Evolutionary conservation across 2,797 vertebrate genomes (phyloP), one percentile per base, ranked within the genome.

Genomic region (Anomalospiza imberbis): DNA sequence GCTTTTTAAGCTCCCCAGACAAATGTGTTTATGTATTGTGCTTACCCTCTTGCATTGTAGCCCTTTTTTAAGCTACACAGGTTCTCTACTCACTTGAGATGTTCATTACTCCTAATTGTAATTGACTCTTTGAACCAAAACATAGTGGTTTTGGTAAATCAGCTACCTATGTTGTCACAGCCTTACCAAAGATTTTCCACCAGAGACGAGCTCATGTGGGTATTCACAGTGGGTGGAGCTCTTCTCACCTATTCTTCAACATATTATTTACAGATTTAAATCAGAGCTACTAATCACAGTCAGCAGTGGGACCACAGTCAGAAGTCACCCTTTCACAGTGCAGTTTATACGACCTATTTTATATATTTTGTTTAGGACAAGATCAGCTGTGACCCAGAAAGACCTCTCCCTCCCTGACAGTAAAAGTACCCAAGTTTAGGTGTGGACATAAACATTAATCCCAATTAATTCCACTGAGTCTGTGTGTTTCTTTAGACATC

Each of bases 151-250:
- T 88, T 93, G n/a, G 40, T 81, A 60, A 61, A 45, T 32, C 24
- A 40, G 72, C 36, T 71, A 88, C 48, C 68, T 48, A 10, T 11
- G 26, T n/a, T 80, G 36, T 81, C 40, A 84, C 20, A 86, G 28
- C 13, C 47, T 78, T 66, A 72, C 75, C 47, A 86, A 58, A 75
- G 32, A 17, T 21, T 85, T 67, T 45, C 45, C 51, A 79, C 70
- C 44, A 66, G 21, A 88, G 24, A 28, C 0, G 0, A 38, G 22
- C 29, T 85, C 1, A 0, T 12, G n/a, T 1, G 60, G 36, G 36
- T 75, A 38, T 55, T 88, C 66, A 72, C 0, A 0, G 21, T 21
- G 32, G 54, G 42, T 74, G 61, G 54, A 74, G 72, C 32, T 24
- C 38, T 68, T 74, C 68, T 85, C 77, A 60, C 29, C 29, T 73